A percentile compares a stretch with the other conserved stretches of the same genome.
These are phyloP conservation scores for Leucopternis melanops DNA, from an alignment of 2,113 vertebrate species.

Conservation along the genomic window DNA sequence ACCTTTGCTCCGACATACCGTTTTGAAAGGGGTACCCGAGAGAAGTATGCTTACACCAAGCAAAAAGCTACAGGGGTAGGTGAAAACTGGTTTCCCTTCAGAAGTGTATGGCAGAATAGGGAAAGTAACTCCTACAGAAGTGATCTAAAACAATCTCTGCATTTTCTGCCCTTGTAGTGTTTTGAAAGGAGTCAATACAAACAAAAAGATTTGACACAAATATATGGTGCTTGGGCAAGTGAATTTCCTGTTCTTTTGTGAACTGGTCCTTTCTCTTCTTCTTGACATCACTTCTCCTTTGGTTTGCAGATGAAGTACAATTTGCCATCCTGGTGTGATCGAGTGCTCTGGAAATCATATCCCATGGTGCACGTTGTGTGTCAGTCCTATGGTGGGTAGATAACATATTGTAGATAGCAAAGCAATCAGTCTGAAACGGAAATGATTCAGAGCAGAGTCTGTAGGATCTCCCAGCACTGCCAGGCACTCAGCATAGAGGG, in stretches of 20 bases:
- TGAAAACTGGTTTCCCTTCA: background rate
- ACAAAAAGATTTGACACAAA: background rate
- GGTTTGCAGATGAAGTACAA: constrained; percentile 92
- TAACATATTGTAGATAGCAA: constrained; percentile 19
- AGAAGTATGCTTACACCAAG: constrained; percentile 94
- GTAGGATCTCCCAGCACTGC: constrained; percentile 47
- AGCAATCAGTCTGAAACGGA: constrained; percentile 51
- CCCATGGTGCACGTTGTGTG: constrained; percentile 91
- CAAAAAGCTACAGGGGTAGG: constrained; percentile 94
- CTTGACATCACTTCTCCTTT: constrained; percentile 39
- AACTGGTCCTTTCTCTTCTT: background rate
- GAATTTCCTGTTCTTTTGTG: background rate
- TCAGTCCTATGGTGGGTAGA: constrained; percentile 91
- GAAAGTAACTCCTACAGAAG: background rate
- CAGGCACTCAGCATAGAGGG: constrained; percentile 15
- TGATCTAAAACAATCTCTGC: background rate
- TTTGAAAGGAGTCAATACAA: background rate
- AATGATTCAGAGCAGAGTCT: constrained; percentile 58
- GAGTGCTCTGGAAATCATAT: constrained; percentile 94
- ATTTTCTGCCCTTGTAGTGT: background rate
- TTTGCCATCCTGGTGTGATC: constrained; percentile 97
- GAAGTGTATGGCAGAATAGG: background rate
- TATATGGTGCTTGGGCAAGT: background rate
- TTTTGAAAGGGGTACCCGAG: constrained; percentile 88
- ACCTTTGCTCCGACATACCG: constrained; percentile 95